Conservation (phyloP, 2,888 invertebrate species). For the Tetranychus truncatus region DNA sequence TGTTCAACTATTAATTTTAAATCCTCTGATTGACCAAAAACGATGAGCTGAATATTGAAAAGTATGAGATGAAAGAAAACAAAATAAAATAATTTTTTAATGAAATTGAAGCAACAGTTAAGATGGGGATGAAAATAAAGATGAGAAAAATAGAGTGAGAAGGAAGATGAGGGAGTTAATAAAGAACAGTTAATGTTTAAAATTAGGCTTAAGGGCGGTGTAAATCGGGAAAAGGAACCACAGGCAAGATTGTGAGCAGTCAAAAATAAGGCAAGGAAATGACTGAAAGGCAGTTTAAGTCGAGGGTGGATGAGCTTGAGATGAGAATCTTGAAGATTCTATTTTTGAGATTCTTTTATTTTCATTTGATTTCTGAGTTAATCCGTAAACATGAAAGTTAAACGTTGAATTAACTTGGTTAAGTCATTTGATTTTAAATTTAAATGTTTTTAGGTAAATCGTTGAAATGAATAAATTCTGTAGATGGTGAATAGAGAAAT, state of each 20-base stretch:
- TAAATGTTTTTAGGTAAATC: too few species aligned
- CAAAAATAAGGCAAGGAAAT: not conserved
- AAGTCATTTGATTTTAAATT: too few species aligned
- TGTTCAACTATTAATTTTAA: too few species aligned
- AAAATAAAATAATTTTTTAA: not conserved
- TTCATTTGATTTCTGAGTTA: not conserved
- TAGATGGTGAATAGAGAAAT: not conserved
- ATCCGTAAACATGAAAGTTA: too few species aligned
- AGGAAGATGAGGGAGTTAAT: not conserved
- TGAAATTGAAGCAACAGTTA: not conserved
- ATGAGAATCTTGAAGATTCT: not conserved
- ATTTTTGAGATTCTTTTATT: not conserved
- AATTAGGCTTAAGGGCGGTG: constrained; percentile 1
- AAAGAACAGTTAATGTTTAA: not conserved
- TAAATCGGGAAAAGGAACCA: not conserved
- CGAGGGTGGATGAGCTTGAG: constrained; percentile 1
- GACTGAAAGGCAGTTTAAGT: not conserved
- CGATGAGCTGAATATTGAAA: too few species aligned
- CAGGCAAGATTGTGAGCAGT: not conserved
- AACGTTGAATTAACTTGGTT: too few species aligned
- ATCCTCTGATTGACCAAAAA: too few species aligned
- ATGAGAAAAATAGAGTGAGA: not conserved
- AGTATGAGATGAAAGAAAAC: not conserved
- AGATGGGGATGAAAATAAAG: not conserved
- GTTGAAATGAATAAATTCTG: not conserved